phyloP scores from a whole-genome alignment of 2,888 invertebrate species.

The Apamea crenata region DNA sequence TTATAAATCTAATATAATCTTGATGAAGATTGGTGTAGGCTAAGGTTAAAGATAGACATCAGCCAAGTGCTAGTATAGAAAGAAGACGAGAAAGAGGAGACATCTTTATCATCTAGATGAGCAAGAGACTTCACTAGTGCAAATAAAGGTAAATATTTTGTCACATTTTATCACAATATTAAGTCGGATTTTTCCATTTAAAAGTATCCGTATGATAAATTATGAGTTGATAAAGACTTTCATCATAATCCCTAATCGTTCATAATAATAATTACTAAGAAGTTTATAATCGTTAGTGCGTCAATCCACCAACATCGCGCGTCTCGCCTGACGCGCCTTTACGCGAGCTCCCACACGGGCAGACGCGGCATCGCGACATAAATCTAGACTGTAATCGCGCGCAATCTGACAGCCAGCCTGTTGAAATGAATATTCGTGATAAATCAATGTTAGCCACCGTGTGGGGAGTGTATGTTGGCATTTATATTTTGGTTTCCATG shows the following conservation, averaged over 20 bases:
- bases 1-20: not conserved
- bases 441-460: slow-evolving; percentile 88
- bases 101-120: too few relatives aligned
- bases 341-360: slow-evolving; percentile 72
- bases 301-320: slow-evolving; percentile 14
- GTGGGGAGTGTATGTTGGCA: slow-evolving; percentile 66
- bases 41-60: not conserved
- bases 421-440: slow-evolving; percentile 89
- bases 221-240: not conserved
- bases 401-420: slow-evolving; percentile 87
- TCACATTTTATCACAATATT: not conserved
- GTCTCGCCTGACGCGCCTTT: slow-evolving; percentile 47
- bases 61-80: not conserved
- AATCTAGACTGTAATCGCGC: slow-evolving; percentile 85
- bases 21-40: not conserved
- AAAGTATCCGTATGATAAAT: not conserved
- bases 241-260: not conserved
- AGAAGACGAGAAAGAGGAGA: not conserved
- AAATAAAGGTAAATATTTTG: not conserved
- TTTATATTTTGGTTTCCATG: slow-evolving; percentile 56
- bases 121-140: not conserved
- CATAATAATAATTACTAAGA: slow-evolving; percentile 6
- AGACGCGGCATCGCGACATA: slow-evolving; percentile 80
- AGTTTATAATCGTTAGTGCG: not conserved
- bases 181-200: not conserved